A percentile compares a stretch with the other conserved stretches of the same genome.
These are phyloP conservation scores for Perodicticus potto DNA, from an alignment of 2,797 vertebrate genomes.

Conservation along the genomic window DNA sequence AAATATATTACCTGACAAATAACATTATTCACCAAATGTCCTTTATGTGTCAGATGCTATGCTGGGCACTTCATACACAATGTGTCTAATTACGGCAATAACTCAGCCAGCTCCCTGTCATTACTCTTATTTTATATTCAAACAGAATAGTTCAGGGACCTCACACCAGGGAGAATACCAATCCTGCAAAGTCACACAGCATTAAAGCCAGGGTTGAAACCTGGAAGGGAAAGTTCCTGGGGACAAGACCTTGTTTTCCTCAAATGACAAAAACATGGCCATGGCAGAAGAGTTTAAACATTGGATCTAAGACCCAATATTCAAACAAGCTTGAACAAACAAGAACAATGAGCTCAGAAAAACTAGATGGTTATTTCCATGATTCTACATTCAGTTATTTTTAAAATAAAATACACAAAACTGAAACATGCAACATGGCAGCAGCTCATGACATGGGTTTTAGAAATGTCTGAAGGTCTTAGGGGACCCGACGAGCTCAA, in stretches of 20 bases:
- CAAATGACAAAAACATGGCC: background rate
- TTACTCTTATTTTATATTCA: background rate
- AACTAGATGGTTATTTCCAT: background rate
- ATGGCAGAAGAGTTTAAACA: background rate
- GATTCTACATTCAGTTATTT: background rate
- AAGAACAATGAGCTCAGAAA: background rate
- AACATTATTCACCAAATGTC: background rate
- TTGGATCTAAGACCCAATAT: background rate
- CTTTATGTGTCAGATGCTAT: conserved; percentile 32
- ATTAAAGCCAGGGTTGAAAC: background rate
- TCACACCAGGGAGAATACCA: background rate
- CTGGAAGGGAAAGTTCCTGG: conserved; percentile 5
- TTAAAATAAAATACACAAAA: background rate
- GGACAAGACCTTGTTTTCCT: background rate
- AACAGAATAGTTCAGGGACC: background rate
- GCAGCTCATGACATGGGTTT: background rate
- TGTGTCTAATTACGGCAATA: conserved; percentile 47
- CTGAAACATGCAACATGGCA: background rate
- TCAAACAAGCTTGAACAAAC: background rate
- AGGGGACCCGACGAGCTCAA: background rate
- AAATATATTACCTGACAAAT: conserved; percentile 18
- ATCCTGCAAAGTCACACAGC: background rate
- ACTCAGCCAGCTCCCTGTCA: conserved; percentile 46
- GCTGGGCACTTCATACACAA: conserved; percentile 2
- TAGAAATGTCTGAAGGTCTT: background rate